Evolutionary conservation across 2,113 vertebrate species (phyloP), one percentile per base, ranked within the genome.

Genomic region (Xiphias gladius): DNA sequence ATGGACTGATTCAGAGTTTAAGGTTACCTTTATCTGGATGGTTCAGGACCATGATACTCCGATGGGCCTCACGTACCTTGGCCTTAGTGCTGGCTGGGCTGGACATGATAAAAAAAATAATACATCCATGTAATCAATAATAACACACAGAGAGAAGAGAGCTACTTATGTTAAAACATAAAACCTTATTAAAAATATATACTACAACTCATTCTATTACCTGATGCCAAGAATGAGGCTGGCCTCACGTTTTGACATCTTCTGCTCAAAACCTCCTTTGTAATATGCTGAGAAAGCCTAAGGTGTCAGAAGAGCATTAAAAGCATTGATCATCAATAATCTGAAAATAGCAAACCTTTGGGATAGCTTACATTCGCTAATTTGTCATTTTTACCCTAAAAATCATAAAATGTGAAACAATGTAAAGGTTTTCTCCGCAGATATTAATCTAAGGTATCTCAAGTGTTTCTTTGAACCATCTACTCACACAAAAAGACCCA

Each of bases 231-330:
- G 96, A 94, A 99, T 92, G 70, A 99, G 97, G 89, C 97, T 95
- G 79, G 98, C 98, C 95, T 99, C 98, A 91, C 97, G 93, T 71
- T 94, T 96, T 88, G 94, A 97, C 97, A 99, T 99, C 95, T 97
- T 98, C 92, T 95, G 95, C 73, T 99, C 97, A 94, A 99, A 99
- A 88, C 97, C 97, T 89, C 98, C 98, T 96, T 97, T 98, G 91
- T 99, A 99, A 90, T 99, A 98, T 0, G 94, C 88, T 46, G 96
- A 97, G 93, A 97, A 93, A 52, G 90, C 93, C 97, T 99, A 41
- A n/a, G 12, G 30, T 0, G 62, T 79, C 8, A 72, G 16, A 69
- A 30, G 22, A 46, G 3, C 5, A 68, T 62, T 20, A 57, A 3
- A 19, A 39, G 20, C 13, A 46, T 10, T 35, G 9, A 63, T 17